Percentiles rank a stretch among this genome's conserved stretches.
These are phyloP conservation scores for Podarcis raffonei DNA, from an alignment of 2,113 vertebrate species.

Conservation along the genomic window DNA sequence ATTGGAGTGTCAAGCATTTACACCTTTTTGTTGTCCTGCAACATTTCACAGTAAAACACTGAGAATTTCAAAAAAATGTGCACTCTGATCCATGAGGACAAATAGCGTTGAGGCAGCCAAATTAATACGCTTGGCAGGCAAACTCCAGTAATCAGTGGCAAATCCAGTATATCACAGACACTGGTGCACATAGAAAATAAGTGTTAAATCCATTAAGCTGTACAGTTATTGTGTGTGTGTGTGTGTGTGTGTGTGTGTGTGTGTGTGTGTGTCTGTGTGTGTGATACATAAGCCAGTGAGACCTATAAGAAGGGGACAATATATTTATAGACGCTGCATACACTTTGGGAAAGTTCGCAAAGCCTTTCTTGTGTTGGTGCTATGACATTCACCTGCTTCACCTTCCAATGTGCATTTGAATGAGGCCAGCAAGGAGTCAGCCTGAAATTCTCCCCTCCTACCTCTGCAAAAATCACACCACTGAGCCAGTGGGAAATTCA, in stretches of 20 bases:
- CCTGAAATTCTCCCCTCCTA: neutral
- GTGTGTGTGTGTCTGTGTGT: neutral
- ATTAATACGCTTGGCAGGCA: neutral
- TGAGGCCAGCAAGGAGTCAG: neutral
- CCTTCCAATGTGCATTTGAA: neutral
- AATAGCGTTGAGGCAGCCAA: neutral
- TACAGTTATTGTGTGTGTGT: neutral
- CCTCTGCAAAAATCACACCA: neutral
- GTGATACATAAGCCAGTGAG: no score
- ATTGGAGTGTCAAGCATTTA: neutral
- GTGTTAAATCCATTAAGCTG: neutral
- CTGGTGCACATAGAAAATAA: neutral
- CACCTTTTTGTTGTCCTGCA: neutral
- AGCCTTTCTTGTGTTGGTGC: neutral
- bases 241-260: neutral
- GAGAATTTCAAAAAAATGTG: neutral
- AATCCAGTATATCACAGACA: neutral
- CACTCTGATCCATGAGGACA: neutral
- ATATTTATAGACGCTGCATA: neutral
- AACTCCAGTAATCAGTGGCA: neutral
- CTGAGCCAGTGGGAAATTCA: neutral
- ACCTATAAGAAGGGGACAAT: neutral
- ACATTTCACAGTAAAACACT: neutral
- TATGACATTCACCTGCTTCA: neutral
- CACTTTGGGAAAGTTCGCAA: neutral